Conservation (phyloP, 2,797 vertebrate species). For the Smutsia gigantea region DNA sequence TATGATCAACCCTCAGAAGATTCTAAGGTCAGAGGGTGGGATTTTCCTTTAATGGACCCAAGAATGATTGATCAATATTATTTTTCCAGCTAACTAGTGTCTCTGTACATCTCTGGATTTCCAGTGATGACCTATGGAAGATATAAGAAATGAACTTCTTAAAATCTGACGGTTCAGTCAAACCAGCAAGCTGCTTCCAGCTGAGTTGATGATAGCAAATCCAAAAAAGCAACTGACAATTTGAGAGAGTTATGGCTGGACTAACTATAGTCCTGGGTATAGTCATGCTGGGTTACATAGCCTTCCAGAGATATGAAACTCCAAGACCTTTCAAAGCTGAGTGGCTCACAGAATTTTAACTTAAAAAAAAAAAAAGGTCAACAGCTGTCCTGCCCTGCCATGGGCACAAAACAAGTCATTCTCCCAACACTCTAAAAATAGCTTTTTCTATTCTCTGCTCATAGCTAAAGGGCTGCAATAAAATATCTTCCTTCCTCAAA, state of each 20-base stretch:
- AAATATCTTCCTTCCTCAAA: background rate
- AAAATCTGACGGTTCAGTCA: constrained; percentile 31
- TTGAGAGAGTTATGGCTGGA: constrained; percentile 45
- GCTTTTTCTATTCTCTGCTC: background rate
- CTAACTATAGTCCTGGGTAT: background rate
- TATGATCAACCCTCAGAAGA: background rate
- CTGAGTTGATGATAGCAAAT: constrained; percentile 21
- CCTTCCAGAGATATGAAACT: constrained; percentile 15
- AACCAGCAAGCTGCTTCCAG: constrained; percentile 7
- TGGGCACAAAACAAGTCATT: background rate
- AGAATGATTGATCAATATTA: background rate
- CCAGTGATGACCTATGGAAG: background rate
- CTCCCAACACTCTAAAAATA: background rate
- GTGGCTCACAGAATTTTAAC: constrained; percentile 22
- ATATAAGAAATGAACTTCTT: constrained; percentile 6
- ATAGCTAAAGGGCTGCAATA: background rate
- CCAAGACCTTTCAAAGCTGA: constrained; percentile 23
- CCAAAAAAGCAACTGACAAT: constrained; percentile 42
- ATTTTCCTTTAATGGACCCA: background rate
- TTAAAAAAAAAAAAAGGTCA: constrained; percentile 19
- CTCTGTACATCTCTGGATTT: background rate
- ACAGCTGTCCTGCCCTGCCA: background rate
- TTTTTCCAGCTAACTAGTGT: constrained; percentile 14
- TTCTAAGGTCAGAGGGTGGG: background rate
- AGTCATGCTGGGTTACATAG: background rate